A percentile compares a stretch with the other conserved stretches of the same genome.
Conservation (phyloP, 2,888 invertebrate genomes). For the Rhagonycha lutea region DNA sequence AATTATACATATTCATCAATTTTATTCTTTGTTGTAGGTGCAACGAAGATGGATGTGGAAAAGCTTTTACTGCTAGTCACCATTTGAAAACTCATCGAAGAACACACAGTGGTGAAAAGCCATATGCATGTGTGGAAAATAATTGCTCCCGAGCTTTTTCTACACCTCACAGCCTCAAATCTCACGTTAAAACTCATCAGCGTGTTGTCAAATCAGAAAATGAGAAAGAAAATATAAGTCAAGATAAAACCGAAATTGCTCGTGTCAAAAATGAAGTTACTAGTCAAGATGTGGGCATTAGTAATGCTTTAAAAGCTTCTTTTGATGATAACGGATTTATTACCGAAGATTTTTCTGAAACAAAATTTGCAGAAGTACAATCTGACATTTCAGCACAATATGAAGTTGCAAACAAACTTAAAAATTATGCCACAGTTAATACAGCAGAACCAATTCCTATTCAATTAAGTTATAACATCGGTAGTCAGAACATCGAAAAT, state of each 20-base stretch:
- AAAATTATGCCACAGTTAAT: slow-evolving; percentile 54
- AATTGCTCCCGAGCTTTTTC: slow-evolving; percentile 80
- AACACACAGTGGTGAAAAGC: slow-evolving; percentile 78
- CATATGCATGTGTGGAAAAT: slow-evolving; percentile 71
- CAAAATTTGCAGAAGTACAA: slow-evolving; percentile 48
- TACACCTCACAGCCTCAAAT: slow-evolving; percentile 81
- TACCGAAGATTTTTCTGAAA: slow-evolving; percentile 20
- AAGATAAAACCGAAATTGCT: background rate
- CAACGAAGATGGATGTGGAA: slow-evolving; percentile 81
- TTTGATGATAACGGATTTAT: slow-evolving; percentile 24
- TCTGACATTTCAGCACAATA: slow-evolving; percentile 44
- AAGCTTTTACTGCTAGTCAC: slow-evolving; percentile 92
- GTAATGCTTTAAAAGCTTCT: slow-evolving; percentile 22
- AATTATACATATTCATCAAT: background rate
- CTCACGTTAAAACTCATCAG: slow-evolving; percentile 77
- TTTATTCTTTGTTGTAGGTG: slow-evolving; percentile 63
- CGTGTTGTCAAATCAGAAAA: slow-evolving; percentile 17
- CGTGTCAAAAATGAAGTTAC: background rate
- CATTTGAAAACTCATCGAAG: slow-evolving; percentile 90
- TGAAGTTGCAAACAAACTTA: slow-evolving; percentile 50
- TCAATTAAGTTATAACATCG: slow-evolving; percentile 53
- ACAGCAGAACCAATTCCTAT: slow-evolving; percentile 53
- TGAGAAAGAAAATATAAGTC: slow-evolving; percentile 6
- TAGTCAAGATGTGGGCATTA: slow-evolving; percentile 4
- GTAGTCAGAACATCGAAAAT: slow-evolving; percentile 52